Conservation (phyloP, 1,140 invertebrate genomes). For the Drosophila repleta region DNA sequence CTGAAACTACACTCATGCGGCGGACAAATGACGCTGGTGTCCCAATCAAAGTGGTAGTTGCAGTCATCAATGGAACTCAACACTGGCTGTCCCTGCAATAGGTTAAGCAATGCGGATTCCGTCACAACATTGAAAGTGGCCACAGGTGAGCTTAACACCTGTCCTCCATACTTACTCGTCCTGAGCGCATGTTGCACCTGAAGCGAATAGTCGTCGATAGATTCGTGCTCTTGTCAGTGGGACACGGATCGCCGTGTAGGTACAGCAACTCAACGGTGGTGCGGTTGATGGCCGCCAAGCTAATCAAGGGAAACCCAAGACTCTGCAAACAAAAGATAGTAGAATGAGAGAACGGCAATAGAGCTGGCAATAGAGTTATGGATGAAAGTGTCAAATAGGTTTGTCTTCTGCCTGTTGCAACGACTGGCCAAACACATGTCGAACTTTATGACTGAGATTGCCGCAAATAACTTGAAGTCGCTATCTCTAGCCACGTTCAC, state of each 20-base stretch:
- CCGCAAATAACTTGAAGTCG: slow-evolving; percentile 74
- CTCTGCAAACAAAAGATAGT: slow-evolving; percentile 72
- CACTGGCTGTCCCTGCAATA: slow-evolving; percentile 81
- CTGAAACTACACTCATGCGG: slow-evolving; percentile 70
- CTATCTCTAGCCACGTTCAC: slow-evolving; percentile 59
- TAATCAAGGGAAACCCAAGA: slow-evolving; percentile 84
- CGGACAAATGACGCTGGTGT: slow-evolving; percentile 84
- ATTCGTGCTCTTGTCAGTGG: slow-evolving; percentile 73
- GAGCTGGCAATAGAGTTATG: slow-evolving; percentile 1
- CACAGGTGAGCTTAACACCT: neutral
- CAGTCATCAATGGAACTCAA: slow-evolving; percentile 83
- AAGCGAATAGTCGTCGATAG: slow-evolving; percentile 84
- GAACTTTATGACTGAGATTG: slow-evolving; percentile 70
- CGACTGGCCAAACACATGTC: slow-evolving; percentile 39
- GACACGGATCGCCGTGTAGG: slow-evolving; percentile 83
- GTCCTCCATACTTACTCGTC: slow-evolving; percentile 76
- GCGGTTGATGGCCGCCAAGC: slow-evolving; percentile 68
- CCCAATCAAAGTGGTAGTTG: slow-evolving; percentile 84
- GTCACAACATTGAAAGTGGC: slow-evolving; percentile 1
- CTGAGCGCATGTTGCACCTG: slow-evolving; percentile 81
- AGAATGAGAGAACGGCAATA: neutral
- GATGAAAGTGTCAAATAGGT: neutral
- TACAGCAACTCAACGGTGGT: slow-evolving; percentile 83
- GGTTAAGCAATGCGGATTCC: slow-evolving; percentile 13
- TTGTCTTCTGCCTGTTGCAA: slow-evolving; percentile 13